Evolutionary conservation across 2,113 vertebrate species (phyloP).

Genomic region (Urocynchramus pylzowi): DNA sequence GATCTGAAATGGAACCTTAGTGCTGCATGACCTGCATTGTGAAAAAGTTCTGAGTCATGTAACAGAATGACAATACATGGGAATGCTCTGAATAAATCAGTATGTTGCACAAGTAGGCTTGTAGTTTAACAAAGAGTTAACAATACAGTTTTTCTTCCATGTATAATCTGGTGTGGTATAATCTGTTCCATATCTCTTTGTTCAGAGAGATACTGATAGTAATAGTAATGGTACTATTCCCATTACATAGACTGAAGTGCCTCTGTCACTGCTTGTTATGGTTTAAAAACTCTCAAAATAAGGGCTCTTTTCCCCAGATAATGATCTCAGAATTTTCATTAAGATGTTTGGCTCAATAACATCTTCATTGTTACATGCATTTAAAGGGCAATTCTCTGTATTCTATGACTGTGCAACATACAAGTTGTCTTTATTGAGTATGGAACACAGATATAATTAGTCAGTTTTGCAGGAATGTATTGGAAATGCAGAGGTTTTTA

Average conservation of each 20-base stretch:
- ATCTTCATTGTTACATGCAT: background rate
- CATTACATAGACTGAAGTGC: background rate
- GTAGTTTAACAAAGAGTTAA: background rate
- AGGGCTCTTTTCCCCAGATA: background rate
- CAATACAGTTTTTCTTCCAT: accelerated
- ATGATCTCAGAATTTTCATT: background rate
- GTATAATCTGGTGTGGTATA: background rate
- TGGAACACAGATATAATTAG: background rate
- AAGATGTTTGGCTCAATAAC: background rate
- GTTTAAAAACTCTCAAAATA: background rate
- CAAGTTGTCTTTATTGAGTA: background rate
- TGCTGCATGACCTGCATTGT: background rate
- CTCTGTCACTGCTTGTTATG: background rate
- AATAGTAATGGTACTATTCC: background rate
- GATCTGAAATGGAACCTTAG: background rate
- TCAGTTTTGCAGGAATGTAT: background rate
- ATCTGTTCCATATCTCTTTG: background rate
- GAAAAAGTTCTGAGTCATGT: background rate
- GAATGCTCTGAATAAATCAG: background rate
- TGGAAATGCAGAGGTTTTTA: background rate
- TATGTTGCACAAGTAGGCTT: background rate
- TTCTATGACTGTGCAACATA: background rate
- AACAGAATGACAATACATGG: background rate
- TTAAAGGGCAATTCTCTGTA: background rate
- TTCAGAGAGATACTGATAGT: too few relatives aligned